These are phyloP conservation scores for Gobius niger DNA, from an alignment of 2,113 vertebrate genomes.

Conservation along the genomic window DNA sequence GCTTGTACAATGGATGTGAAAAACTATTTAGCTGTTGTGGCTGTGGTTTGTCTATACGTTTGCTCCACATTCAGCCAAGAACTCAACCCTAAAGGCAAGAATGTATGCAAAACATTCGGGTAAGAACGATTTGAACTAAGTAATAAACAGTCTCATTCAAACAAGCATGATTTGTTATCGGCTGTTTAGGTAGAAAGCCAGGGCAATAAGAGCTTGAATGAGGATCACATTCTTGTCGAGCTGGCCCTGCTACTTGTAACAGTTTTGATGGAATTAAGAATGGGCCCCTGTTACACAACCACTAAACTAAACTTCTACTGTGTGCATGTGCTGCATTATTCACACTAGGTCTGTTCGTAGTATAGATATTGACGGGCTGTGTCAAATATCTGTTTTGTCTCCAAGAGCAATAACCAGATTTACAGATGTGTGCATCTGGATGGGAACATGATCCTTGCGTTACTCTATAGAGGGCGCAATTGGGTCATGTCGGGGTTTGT, in stretches of 20 bases:
- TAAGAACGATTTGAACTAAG: conserved; percentile 53
- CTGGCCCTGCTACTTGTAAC: conserved; percentile 3
- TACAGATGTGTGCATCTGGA: conserved; percentile 79
- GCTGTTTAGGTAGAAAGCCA: not conserved
- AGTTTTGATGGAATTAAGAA: conserved; percentile 13
- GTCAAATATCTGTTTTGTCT: not conserved
- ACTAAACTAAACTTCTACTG: not conserved
- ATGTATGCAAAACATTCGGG: conserved; percentile 78
- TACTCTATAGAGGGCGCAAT: conserved; percentile 59
- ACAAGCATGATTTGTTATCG: not conserved
- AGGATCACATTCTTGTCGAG: not conserved
- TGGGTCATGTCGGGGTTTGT: conserved; percentile 33
- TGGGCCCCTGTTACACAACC: not conserved
- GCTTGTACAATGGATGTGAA: conserved; percentile 79
- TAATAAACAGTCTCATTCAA: not conserved
- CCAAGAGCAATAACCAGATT: conserved; percentile 31
- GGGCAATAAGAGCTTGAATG: not conserved
- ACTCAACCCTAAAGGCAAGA: conserved; percentile 78
- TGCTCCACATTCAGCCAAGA: conserved; percentile 71
- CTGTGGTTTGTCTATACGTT: conserved; percentile 67
- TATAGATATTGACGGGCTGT: not conserved
- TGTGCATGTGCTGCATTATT: not conserved
- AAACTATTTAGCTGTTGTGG: conserved; percentile 63
- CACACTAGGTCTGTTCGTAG: not conserved
- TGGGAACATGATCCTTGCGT: not conserved